Percentiles rank a stretch among this genome's conserved stretches.
These are phyloP conservation scores for Prosopocoilus inquinatus DNA, from an alignment of 2,888 invertebrate genomes.

Conservation along the genomic window DNA sequence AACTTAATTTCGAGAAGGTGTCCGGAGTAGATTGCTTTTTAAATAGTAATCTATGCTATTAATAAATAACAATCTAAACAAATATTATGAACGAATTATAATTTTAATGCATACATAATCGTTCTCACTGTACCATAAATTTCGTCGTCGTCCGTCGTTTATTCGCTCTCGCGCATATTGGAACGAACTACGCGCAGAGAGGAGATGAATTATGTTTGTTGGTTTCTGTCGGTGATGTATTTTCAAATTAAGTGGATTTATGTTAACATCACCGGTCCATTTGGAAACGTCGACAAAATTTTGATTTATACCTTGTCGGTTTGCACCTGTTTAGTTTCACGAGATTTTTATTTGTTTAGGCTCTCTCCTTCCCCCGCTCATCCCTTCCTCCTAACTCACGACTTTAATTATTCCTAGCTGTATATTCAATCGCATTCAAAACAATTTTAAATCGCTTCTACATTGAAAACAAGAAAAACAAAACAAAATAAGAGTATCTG, in stretches of 20 bases:
- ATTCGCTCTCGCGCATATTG: conserved; percentile 42
- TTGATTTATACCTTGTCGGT: no score
- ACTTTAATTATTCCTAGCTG: no score
- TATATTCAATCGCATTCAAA: no score
- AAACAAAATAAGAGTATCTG: no score
- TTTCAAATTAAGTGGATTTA: conserved; percentile 18
- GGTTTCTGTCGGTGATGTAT: conserved; percentile 16
- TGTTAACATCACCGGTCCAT: conserved; percentile 15
- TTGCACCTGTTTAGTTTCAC: no score
- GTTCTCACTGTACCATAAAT: conserved; percentile 41
- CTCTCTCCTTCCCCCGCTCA: no score
- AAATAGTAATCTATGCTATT: conserved; percentile 41
- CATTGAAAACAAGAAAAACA: no score
- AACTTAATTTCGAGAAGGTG: conserved; percentile 12
- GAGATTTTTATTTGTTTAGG: no score
- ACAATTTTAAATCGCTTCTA: no score
- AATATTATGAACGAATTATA: conserved; percentile 49
- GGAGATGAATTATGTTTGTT: conserved; percentile 15
- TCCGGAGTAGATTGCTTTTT: conserved; percentile 40
- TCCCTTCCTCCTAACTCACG: no score
- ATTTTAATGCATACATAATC: conserved; percentile 48
- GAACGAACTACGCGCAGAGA: conserved; percentile 19
- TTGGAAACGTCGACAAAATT: conserved; percentile 2
- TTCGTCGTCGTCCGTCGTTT: no score
- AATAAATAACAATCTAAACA: conserved; percentile 49